Evolutionary conservation across 1,140 invertebrate genomes (phyloP).

Genomic region (Ditylenchus dipsaci): DNA sequence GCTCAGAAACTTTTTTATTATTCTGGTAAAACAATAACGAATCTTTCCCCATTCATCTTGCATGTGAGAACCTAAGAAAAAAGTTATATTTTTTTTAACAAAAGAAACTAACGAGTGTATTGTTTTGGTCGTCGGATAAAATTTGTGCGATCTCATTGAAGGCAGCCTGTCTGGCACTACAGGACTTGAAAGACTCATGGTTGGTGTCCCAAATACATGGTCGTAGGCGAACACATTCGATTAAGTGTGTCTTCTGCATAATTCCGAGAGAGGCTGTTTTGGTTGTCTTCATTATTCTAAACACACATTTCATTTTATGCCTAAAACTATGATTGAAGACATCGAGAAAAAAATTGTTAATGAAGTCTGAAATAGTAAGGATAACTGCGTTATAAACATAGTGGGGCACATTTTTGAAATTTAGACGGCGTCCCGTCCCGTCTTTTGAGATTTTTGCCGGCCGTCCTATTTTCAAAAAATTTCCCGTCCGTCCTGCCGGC

Average conservation of each 20-base stretch:
- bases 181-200: conserved; percentile 12
- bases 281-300: no score
- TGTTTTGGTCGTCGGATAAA: conserved; percentile 11
- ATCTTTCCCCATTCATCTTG: conserved; percentile 35
- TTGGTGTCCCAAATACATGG: conserved; percentile 9
- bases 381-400: no score
- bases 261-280: neutral
- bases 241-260: conserved; percentile 2
- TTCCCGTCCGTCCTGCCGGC: no score
- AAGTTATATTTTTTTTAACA: neutral
- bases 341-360: no score
- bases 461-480: no score
- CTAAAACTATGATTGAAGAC: no score
- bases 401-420: no score
- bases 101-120: conserved; percentile 12
- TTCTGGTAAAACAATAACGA: conserved; percentile 30
- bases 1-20: conserved; percentile 23
- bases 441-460: no score
- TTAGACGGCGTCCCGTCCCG: no score
- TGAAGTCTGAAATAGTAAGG: no score
- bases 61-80: conserved; percentile 20
- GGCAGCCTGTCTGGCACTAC: conserved; percentile 12
- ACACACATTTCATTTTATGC: no score
- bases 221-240: conserved; percentile 3
- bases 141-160: conserved; percentile 21